Percentiles rank a stretch among this genome's conserved stretches.
Conservation (phyloP, 2,888 invertebrate species). For the Tinea semifulvella region DNA sequence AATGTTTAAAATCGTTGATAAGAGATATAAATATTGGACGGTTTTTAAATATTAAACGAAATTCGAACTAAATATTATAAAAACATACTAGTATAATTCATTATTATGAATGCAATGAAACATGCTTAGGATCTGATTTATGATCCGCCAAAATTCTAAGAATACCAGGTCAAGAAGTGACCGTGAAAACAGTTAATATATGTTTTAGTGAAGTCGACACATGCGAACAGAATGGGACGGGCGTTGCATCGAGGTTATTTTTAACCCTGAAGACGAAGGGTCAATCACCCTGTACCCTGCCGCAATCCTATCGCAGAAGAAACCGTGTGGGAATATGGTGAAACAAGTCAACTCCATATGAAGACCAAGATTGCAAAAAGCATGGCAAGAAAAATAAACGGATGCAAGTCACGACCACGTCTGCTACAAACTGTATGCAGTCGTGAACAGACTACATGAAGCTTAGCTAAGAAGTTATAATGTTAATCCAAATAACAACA, state of each 20-base stretch:
- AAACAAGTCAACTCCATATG: slow-evolving; percentile 34
- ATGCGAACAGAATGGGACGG: slow-evolving; percentile 60
- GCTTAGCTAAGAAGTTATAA: too few species aligned
- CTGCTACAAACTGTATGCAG: slow-evolving; percentile 1
- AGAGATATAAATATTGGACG: too few species aligned
- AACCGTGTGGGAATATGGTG: slow-evolving; percentile 60
- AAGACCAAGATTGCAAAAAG: slow-evolving; percentile 29
- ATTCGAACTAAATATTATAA: too few species aligned
- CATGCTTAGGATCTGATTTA: not conserved
- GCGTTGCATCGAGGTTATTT: slow-evolving; percentile 55
- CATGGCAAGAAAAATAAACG: slow-evolving; percentile 19
- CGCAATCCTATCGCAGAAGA: slow-evolving; percentile 59
- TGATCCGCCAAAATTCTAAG: slow-evolving; percentile 28
- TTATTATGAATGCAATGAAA: too few species aligned
- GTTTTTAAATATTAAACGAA: too few species aligned
- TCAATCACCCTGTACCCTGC: slow-evolving; percentile 62
- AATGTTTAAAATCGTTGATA: too few species aligned
- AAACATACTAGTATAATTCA: too few species aligned
- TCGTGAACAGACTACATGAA: not conserved
- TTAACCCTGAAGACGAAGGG: slow-evolving; percentile 61
- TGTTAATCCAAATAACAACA: too few species aligned
- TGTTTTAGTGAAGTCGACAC: slow-evolving; percentile 64
- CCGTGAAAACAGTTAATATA: slow-evolving; percentile 62
- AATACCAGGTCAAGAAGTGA: slow-evolving; percentile 59
- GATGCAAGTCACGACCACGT: slow-evolving; percentile 22